phyloP scores from a whole-genome alignment of 2,888 invertebrate genomes.

The Dorcus hopei region DNA sequence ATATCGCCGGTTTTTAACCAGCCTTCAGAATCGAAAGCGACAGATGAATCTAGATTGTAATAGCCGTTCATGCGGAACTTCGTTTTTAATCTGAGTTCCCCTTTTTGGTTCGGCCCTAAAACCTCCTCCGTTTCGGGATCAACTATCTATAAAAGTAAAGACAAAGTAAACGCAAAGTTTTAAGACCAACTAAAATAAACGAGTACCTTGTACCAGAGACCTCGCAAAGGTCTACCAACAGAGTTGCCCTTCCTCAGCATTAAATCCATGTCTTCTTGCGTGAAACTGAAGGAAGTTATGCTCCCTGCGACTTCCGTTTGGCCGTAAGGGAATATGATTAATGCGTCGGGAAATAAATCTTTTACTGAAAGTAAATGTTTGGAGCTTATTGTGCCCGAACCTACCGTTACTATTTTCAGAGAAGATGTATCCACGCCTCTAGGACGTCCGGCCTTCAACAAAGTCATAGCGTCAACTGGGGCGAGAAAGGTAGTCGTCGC shows the following conservation, averaged over 20 bases:
- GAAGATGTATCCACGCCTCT: conserved; percentile 37
- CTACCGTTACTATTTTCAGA: conserved; percentile 30
- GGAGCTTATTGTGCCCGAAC: conserved; percentile 35
- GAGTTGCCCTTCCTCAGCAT: conserved; percentile 31
- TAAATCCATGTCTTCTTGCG: conserved; percentile 28
- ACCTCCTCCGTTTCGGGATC: conserved; percentile 39
- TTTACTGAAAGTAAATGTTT: conserved; percentile 29
- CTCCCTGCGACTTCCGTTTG: conserved; percentile 41
- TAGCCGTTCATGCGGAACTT: conserved; percentile 47
- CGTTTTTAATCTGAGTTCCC: conserved; percentile 55
- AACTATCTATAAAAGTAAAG: conserved; percentile 44
- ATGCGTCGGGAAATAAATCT: conserved; percentile 40
- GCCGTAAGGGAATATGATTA: conserved; percentile 37
- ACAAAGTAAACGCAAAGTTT: background rate
- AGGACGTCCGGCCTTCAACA: conserved; percentile 36
- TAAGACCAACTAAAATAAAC: background rate
- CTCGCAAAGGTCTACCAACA: conserved; percentile 31
- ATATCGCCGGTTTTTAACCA: conserved; percentile 57
- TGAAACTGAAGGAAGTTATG: conserved; percentile 26
- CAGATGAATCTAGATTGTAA: conserved; percentile 49
- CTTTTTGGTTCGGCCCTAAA: conserved; percentile 49
- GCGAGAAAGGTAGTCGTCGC: conserved; percentile 32
- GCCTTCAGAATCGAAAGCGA: conserved; percentile 48
- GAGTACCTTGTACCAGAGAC: conserved; percentile 32
- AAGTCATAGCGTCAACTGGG: conserved; percentile 32